Base-by-base conservation (phyloP, 2,113 vertebrate species). In the Gobio gobio region DNA sequence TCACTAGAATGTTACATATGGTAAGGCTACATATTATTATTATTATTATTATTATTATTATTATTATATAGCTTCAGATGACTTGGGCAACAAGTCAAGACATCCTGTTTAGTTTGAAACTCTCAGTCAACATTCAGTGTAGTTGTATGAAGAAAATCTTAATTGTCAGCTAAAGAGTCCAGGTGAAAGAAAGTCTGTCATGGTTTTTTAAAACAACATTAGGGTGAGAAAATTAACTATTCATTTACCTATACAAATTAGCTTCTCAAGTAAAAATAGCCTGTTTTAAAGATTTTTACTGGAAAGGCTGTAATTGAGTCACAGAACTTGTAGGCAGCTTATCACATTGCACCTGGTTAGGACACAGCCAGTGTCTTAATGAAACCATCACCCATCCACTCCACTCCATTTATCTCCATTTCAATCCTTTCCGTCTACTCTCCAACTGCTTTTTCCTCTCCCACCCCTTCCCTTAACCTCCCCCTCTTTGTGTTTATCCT, bases 331-430 rank as follows among this genome's bases (percentile, higher is more conserved):
- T 33, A 10, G n/a, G 13, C 45, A 54, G 24, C 73, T 76, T 76
- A 76, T 54, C 24, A 1, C 5, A 10, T 18, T 24, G n/a, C 47
- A 54, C 24, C 47, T 76, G 47, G 24, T 51, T n/a, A 18, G 47
- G 24, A 54, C 26, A 81, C 59, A 47, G 45, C 61, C 51, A 33
- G 61, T 33, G 78, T 54, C 78, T 49, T 66, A 81, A 81, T 66
- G 59, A 51, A 81, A 22, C 26, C 78, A 68, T 81, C 78, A 81
- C 43, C 45, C n/a, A 51, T 81, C 24, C 61, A 51, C 24, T 49
- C 24, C 73, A 73, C 40, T 73, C 70, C 3, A 26, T n/a, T 51
- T 81, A 81, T 81, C 43, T 81, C 78, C 43, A 51, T 49, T 64
- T 64, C 61, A 47, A 20, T 29, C 16, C 36, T 26, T 74, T 72